Percentiles rank a stretch among this genome's conserved stretches.
Conservation (phyloP, 2,797 vertebrate genomes). For the Alexandromys oeconomus region DNA sequence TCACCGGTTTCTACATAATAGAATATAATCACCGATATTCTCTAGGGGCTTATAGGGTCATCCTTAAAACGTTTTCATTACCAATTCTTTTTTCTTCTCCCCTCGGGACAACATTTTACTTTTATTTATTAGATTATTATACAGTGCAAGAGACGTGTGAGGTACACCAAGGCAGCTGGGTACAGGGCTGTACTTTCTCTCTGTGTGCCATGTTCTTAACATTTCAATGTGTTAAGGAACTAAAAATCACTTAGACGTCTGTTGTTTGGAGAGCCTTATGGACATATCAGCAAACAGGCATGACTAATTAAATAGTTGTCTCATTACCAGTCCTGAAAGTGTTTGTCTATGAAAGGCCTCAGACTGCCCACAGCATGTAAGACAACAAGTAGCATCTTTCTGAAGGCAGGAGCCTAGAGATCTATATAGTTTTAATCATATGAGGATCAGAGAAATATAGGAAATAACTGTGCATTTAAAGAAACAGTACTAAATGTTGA, state of each 20-base stretch:
- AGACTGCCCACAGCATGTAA: neutral
- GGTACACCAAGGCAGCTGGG: rapidly evolving
- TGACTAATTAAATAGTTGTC: neutral
- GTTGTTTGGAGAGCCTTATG: neutral
- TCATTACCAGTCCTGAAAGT: neutral
- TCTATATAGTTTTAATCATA: neutral
- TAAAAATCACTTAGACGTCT: neutral
- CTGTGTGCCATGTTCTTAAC: neutral
- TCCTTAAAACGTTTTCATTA: neutral
- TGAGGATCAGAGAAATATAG: neutral
- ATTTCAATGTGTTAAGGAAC: neutral
- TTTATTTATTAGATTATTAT: neutral
- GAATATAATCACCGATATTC: neutral
- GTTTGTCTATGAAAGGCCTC: neutral
- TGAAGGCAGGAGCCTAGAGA: neutral
- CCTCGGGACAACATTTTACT: neutral
- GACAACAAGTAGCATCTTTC: neutral
- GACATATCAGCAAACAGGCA: neutral
- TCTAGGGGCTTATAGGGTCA: neutral
- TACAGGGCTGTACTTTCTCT: neutral
- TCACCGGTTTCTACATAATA: neutral
- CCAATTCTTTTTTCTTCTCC: too few species aligned
- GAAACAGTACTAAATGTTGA: neutral
- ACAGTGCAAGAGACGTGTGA: rapidly evolving
- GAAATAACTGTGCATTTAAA: neutral